Conservation (phyloP, 2,113 vertebrate genomes). For the Sceloporus undulatus region DNA sequence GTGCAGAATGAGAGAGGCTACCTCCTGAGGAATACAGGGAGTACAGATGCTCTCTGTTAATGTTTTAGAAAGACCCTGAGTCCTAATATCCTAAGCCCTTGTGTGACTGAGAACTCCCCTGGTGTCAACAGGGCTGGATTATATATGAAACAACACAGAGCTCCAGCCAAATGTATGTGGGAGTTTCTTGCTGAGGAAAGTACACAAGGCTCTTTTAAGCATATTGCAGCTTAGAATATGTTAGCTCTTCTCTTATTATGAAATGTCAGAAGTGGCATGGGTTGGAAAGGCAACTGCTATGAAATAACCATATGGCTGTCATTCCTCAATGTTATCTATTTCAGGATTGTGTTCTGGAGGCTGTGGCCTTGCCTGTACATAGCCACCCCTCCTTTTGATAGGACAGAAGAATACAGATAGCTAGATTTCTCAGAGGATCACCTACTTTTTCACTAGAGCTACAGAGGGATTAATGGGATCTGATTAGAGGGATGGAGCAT, state of each 20-base stretch:
- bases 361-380: background rate
- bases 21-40: too few species aligned
- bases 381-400: background rate
- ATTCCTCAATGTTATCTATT: too few species aligned
- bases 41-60: background rate
- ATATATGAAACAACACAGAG: background rate
- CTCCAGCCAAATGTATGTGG: background rate
- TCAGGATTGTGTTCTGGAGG: background rate
- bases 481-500: background rate
- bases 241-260: background rate
- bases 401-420: too few species aligned
- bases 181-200: background rate
- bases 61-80: background rate
- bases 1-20: background rate
- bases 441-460: background rate
- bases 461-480: background rate
- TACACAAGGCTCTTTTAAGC: background rate
- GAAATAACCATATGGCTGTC: background rate
- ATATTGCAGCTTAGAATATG: background rate
- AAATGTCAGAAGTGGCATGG: background rate
- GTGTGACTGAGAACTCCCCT: background rate
- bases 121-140: background rate
- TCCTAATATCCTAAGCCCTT: conserved; percentile 15
- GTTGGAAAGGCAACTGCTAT: background rate
- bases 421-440: background rate